phyloP scores from a whole-genome alignment of 2,113 vertebrate genomes.

The Coptodon rendalli region DNA sequence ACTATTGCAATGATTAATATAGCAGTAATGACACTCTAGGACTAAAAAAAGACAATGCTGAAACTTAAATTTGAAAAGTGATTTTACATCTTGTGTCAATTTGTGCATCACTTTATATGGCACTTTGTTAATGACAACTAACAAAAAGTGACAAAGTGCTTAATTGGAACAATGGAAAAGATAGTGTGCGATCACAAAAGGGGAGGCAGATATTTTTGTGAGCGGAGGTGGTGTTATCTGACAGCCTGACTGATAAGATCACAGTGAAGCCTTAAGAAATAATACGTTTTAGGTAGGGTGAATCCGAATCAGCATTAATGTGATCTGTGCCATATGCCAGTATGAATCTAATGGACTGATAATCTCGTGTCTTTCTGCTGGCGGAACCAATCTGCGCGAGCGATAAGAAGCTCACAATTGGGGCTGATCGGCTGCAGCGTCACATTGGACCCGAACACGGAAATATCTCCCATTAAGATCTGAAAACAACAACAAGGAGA shows the following conservation, averaged over 20 bases:
- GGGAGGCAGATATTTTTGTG: constrained; percentile 18
- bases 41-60: background rate
- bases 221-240: constrained; percentile 12
- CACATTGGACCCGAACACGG: constrained; percentile 38
- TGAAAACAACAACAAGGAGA: constrained; percentile 47
- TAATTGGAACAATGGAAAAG: constrained; percentile 40
- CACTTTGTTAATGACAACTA: constrained; percentile 31
- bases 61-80: constrained; percentile 7
- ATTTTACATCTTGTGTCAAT: constrained; percentile 1
- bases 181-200: constrained; percentile 22
- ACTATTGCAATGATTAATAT: constrained; percentile 62
- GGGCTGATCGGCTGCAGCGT: constrained; percentile 81
- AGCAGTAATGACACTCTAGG: constrained; percentile 10
- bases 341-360: constrained; percentile 58
- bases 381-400: constrained; percentile 80
- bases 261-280: constrained; percentile 37
- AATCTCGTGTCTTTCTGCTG: constrained; percentile 72
- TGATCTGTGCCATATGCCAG: constrained; percentile 19
- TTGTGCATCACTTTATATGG: background rate
- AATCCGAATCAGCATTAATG: constrained; percentile 32
- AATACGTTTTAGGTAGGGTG: constrained; percentile 9
- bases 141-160: constrained; percentile 51
- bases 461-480: constrained; percentile 50
- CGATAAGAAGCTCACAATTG: constrained; percentile 82
- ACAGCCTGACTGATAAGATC: constrained; percentile 39